Percentiles rank a stretch among this genome's conserved stretches.
These are phyloP conservation scores for Megaustenia siamemsis DNA, from an alignment of 2,888 invertebrate species.

Conservation along the genomic window DNA sequence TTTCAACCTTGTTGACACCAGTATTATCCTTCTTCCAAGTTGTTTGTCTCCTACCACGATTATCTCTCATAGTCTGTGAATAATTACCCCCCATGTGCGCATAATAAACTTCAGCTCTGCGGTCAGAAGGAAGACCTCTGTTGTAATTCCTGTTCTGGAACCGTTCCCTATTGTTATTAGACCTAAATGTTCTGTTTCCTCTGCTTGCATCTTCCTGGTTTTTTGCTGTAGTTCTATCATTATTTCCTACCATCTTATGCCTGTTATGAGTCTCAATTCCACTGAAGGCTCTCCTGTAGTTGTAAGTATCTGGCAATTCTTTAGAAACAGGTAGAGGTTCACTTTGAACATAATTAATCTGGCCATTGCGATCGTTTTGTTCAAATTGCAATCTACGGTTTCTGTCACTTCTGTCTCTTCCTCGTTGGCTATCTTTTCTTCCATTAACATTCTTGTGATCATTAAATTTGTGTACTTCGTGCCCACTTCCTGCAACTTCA, in stretches of 20 bases:
- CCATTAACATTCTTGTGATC: neutral
- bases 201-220: neutral
- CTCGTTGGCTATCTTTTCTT: neutral
- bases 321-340: neutral
- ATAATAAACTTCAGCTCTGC: neutral
- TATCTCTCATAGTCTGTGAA: neutral
- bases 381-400: neutral
- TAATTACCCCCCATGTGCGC: neutral
- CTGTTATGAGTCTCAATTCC: slow-evolving; percentile 37
- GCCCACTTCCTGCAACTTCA: neutral
- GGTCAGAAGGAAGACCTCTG: neutral
- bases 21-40: neutral
- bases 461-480: neutral
- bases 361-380: neutral
- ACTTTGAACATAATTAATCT: slow-evolving; percentile 16
- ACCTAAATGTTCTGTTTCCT: neutral
- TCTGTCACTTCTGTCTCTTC: neutral
- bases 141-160: neutral
- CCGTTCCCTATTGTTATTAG: neutral
- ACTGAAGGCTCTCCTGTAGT: slow-evolving; percentile 51
- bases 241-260: neutral
- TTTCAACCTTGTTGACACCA: neutral
- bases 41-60: neutral
- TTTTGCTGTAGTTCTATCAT: neutral
- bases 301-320: slow-evolving; percentile 2